Evolutionary conservation across 2,888 invertebrate species (phyloP), one percentile per base, ranked within the genome.

Genomic region (Pyrgus malvae): DNA sequence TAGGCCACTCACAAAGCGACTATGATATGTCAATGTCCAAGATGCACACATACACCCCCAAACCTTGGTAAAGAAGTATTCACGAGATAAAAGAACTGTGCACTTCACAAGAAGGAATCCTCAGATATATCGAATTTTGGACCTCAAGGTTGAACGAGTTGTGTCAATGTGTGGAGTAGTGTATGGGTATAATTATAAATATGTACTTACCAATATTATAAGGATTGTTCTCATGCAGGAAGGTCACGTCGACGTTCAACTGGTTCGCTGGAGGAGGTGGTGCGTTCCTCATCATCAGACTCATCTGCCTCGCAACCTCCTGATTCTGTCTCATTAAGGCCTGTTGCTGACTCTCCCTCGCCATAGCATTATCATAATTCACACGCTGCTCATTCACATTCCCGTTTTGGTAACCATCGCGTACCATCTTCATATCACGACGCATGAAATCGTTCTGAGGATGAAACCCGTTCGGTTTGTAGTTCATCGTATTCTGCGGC

Each of bases 281-380:
- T 37, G 85, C 68, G 60, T 76, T 88, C 54, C 88, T 74, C 78
- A 89, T 88, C 9, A 90, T 63, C 57, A 89, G 46, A 31, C 74
- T 81, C 90, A 90, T 88, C 50, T 89, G 90, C 3, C 88, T 65
- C 3, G 87, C 87, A 48, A 89, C 61, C 61, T 90, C 90, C 46
- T 89, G 89, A 12, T 82, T 83, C 61, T 86, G 90, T 9, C 87
- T 66, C 66, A 87, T 67, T 59, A 85, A 29, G 7, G 80, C 76
- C 53, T 86, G 86, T 53, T 83, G 83, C 2, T 59, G 55, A 53
- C 76, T 79, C 1, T 85, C 82, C 21, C 82, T 68, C 0, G 68
- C 70, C 21, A 76, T 41, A 37, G 46, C 54, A 40, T 74, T 79
- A 40, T 87, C 86, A 40, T 80, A 86, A 57, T 72, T 80, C 12